These are phyloP conservation scores for Erebia epiphron DNA, from an alignment of 2,888 invertebrate genomes.

Conservation along the genomic window DNA sequence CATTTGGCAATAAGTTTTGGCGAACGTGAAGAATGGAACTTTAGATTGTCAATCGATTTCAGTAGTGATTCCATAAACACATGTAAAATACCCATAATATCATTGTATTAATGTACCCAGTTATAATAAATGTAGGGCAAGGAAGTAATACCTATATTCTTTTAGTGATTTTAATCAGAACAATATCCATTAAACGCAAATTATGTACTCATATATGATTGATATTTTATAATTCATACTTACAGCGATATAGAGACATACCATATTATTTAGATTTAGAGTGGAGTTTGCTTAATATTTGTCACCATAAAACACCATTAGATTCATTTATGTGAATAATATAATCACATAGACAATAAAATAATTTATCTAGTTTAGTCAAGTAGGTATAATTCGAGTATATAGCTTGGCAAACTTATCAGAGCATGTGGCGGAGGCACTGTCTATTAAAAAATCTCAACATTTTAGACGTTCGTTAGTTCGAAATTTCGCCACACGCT, in stretches of 20 bases:
- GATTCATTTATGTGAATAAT: conserved; percentile 11
- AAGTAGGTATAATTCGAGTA: background rate
- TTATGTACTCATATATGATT: background rate
- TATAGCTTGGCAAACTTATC: background rate
- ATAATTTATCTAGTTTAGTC: background rate
- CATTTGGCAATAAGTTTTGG: background rate
- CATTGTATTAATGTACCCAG: background rate
- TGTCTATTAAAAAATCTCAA: too few relatives aligned
- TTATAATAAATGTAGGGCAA: background rate
- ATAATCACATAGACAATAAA: background rate
- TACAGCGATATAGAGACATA: background rate
- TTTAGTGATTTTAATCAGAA: background rate
- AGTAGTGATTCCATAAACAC: background rate
- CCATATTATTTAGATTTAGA: background rate
- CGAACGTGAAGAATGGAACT: background rate
- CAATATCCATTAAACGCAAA: background rate
- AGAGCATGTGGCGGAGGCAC: too few relatives aligned
- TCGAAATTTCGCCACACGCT: too few relatives aligned
- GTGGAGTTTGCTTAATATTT: background rate
- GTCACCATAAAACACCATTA: background rate
- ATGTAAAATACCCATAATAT: background rate
- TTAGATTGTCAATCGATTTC: background rate
- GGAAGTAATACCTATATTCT: background rate
- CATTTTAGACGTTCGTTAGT: too few relatives aligned
- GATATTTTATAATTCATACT: background rate